Percentiles rank a stretch among this genome's conserved stretches.
Conservation (phyloP, 2,888 invertebrate genomes). For the Imbricaverruca yamaguchii region DNA sequence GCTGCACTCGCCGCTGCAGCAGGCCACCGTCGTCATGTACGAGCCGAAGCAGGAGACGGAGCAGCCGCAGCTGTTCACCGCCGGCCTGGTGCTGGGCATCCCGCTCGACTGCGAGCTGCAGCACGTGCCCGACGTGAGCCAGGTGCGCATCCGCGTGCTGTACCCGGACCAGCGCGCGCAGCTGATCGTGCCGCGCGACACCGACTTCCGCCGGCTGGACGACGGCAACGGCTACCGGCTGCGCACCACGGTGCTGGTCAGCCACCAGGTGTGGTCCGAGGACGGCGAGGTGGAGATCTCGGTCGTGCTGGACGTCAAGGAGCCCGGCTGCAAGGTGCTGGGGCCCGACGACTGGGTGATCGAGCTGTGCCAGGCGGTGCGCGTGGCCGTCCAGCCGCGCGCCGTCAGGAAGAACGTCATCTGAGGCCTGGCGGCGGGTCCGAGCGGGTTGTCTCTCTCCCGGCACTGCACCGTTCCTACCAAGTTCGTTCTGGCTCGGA, state of each 20-base stretch:
- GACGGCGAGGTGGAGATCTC: conserved; percentile 80
- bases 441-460: too few species aligned
- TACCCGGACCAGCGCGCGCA: conserved; percentile 89
- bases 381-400: conserved; percentile 17
- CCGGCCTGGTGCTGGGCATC: conserved; percentile 80
- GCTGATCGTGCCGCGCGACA: conserved; percentile 60
- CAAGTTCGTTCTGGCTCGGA: too few species aligned
- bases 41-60: conserved; percentile 18
- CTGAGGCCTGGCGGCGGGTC: background rate
- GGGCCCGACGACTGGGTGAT: background rate
- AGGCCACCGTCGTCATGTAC: conserved; percentile 10
- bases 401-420: background rate
- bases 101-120: conserved; percentile 78
- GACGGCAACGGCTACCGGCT: conserved; percentile 50
- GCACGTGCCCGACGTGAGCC: conserved; percentile 63
- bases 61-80: conserved; percentile 63
- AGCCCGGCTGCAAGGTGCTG: conserved; percentile 8
- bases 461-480: too few species aligned
- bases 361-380: background rate
- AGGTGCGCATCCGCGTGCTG: conserved; percentile 67
- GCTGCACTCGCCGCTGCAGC: background rate
- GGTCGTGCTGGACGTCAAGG: conserved; percentile 63
- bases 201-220: conserved; percentile 37
- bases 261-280: conserved; percentile 82
- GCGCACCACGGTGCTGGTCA: conserved; percentile 76